Conservation (phyloP, 2,888 invertebrate genomes). For the Caenorhabditis japonica region DNA sequence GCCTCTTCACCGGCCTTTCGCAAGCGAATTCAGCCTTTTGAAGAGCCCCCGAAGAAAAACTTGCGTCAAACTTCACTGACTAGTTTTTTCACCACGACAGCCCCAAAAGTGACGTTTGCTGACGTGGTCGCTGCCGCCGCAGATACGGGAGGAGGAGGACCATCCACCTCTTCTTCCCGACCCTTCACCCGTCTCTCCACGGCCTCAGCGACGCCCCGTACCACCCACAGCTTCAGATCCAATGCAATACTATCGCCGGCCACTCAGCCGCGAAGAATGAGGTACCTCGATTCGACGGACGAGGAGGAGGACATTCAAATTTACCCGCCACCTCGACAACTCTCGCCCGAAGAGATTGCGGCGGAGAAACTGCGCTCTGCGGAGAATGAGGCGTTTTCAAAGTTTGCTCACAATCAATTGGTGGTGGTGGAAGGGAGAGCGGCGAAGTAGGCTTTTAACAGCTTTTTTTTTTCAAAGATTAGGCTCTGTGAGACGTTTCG, state of each 20-base stretch:
- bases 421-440: constrained; percentile 57
- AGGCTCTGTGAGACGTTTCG: background rate
- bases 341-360: constrained; percentile 7
- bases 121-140: background rate
- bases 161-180: too few relatives aligned
- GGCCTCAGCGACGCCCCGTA: background rate
- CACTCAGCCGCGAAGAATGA: constrained; percentile 4
- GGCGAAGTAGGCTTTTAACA: constrained; percentile 42
- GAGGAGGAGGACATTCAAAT: constrained; percentile 28
- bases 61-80: constrained; percentile 19
- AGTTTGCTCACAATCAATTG: constrained; percentile 54
- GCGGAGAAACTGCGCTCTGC: constrained; percentile 19
- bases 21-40: background rate
- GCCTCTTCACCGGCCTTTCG: background rate
- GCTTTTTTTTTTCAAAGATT: background rate
- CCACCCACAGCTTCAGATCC: constrained; percentile 7
- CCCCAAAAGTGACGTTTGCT: constrained; percentile 11
- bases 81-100: constrained; percentile 9
- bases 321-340: background rate
- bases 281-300: constrained; percentile 5
- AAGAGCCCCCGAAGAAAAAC: background rate
- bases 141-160: background rate
- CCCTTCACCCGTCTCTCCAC: background rate
- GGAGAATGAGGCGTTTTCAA: constrained; percentile 45
- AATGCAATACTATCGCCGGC: constrained; percentile 14